Conservation (phyloP, 2,113 vertebrate genomes). For the Strix aluco region DNA sequence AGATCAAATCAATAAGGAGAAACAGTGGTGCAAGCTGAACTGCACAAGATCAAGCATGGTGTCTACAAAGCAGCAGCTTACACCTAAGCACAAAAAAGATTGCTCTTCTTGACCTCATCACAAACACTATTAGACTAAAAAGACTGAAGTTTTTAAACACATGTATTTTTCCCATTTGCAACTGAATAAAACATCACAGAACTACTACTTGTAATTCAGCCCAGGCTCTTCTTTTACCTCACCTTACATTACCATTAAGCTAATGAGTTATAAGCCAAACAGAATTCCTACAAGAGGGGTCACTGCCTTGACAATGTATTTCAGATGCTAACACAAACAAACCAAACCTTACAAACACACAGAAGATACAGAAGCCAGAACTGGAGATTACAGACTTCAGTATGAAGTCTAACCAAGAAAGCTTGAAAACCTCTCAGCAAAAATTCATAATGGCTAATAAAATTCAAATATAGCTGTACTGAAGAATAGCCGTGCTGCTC, state of each 20-base stretch:
- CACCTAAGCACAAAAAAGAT: neutral
- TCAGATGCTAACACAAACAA: neutral
- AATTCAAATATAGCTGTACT: neutral
- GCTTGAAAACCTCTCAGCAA: neutral
- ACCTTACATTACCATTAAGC: neutral
- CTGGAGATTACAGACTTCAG: neutral
- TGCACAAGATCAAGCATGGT: neutral
- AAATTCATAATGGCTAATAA: neutral
- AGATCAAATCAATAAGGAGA: neutral
- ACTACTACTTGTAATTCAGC: neutral
- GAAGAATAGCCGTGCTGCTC: neutral
- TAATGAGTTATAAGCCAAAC: neutral
- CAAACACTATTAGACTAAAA: neutral
- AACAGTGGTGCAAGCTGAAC: neutral
- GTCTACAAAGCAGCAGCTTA: neutral
- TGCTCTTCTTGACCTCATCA: neutral
- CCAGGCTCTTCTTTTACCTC: neutral
- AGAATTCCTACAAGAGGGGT: neutral
- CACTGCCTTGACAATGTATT: neutral
- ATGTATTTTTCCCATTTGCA: neutral
- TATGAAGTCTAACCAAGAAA: neutral
- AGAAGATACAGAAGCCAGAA: neutral
- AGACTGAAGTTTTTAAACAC: neutral
- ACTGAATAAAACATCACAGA: neutral
- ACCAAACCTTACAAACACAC: neutral